A percentile compares a stretch with the other conserved stretches of the same genome.
Evolutionary conservation across 2,113 vertebrate genomes (phyloP).

Genomic region (Rana temporaria): DNA sequence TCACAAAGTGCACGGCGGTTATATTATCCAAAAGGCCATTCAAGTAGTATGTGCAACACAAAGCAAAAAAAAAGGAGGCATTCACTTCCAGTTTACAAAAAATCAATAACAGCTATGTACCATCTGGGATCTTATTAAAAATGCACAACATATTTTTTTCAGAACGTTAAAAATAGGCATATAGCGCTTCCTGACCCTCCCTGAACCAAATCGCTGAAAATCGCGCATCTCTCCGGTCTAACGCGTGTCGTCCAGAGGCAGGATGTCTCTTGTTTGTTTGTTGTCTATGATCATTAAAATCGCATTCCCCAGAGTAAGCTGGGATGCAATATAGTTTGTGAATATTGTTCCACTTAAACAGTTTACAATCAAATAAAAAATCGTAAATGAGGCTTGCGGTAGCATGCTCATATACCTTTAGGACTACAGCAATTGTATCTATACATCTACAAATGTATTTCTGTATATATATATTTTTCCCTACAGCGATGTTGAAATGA

Average conservation of each 20-base stretch:
- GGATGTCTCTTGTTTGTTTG: background rate
- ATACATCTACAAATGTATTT: background rate
- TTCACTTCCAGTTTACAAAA: conserved; percentile 67
- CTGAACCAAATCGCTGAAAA: background rate
- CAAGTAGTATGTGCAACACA: conserved; percentile 69
- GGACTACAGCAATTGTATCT: background rate
- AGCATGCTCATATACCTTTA: background rate
- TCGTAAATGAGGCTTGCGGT: background rate
- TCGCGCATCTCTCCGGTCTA: background rate
- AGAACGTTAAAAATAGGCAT: conserved; percentile 70
- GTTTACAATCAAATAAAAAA: no score
- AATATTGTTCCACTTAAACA: no score
- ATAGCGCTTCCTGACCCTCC: conserved; percentile 64
- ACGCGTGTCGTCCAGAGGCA: background rate
- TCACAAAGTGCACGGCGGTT: conserved; percentile 69
- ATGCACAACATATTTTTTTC: conserved; percentile 69
- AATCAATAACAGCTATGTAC: conserved; percentile 68
- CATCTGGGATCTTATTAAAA: conserved; percentile 80
- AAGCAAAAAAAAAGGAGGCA: conserved; percentile 62
- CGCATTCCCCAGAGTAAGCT: no score
- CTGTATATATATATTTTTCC: conserved; percentile 1
- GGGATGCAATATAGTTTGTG: no score
- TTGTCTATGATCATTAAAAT: background rate
- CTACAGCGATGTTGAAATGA: conserved; percentile 32
- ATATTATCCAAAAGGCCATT: conserved; percentile 69